phyloP scores from a whole-genome alignment of 2,797 vertebrate species.

The Coluber constrictor region DNA sequence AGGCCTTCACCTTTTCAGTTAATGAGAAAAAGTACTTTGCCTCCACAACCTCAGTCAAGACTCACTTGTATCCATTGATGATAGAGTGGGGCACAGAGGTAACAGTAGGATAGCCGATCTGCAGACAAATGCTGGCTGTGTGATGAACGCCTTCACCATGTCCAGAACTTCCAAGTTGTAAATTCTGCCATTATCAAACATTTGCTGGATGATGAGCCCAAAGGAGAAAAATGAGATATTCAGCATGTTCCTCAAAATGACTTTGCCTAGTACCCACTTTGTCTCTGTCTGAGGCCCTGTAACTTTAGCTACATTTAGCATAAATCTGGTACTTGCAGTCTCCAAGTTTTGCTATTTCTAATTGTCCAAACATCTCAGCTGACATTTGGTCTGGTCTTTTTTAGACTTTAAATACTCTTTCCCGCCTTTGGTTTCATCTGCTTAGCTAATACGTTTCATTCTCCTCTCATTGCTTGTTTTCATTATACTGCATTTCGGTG shows the following conservation, averaged over 20 bases:
- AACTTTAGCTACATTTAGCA: not conserved
- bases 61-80: slow-evolving; percentile 93
- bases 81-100: slow-evolving; percentile 91
- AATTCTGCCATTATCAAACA: slow-evolving; percentile 97
- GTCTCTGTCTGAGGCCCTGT: slow-evolving; percentile 66
- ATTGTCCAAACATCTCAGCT: not conserved
- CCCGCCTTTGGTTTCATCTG: not conserved
- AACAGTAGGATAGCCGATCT: slow-evolving; percentile 94
- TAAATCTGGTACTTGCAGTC: not conserved
- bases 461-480: not conserved
- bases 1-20: slow-evolving; percentile 97
- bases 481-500: not conserved
- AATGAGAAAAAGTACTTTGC: slow-evolving; percentile 93
- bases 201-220: slow-evolving; percentile 93
- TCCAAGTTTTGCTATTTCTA: not conserved
- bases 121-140: slow-evolving; percentile 92
- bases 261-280: slow-evolving; percentile 97
- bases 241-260: slow-evolving; percentile 95
- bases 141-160: slow-evolving; percentile 98
- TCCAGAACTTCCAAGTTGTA: slow-evolving; percentile 97
- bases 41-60: slow-evolving; percentile 90
- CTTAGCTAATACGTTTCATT: not conserved
- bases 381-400: not conserved
- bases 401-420: not conserved
- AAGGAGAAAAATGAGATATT: slow-evolving; percentile 98